Evolutionary conservation across 2,888 invertebrate species (phyloP).

Genomic region (Lamellibrachia satsuma): DNA sequence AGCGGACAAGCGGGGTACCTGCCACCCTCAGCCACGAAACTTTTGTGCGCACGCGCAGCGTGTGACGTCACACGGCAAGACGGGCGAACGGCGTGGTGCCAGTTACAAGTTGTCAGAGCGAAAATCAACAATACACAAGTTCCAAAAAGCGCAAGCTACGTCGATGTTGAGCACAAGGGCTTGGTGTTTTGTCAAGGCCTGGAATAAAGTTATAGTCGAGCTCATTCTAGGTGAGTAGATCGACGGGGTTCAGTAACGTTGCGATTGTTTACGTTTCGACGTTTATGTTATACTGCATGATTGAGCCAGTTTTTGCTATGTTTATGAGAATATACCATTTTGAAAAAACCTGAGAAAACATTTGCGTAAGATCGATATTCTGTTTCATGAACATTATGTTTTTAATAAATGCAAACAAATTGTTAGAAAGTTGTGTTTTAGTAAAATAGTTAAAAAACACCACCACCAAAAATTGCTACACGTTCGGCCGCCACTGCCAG

Average conservation of each 20-base stretch:
- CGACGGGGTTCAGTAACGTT: not conserved
- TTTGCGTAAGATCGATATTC: not conserved
- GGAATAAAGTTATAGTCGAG: conserved; percentile 17
- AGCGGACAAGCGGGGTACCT: not conserved
- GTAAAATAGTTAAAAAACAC: too few species aligned
- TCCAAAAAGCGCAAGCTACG: conserved; percentile 4
- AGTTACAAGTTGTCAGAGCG: not conserved
- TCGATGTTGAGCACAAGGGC: conserved; percentile 17
- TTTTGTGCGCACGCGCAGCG: not conserved
- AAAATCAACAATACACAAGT: not conserved
- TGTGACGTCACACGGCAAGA: conserved; percentile 12
- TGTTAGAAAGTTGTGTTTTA: not conserved
- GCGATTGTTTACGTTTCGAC: not conserved
- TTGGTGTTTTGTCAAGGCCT: conserved; percentile 17
- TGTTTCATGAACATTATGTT: not conserved
- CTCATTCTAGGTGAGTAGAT: not conserved
- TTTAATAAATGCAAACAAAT: not conserved
- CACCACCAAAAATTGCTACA: too few species aligned
- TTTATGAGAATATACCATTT: not conserved
- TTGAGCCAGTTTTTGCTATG: not conserved
- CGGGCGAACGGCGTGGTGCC: not conserved
- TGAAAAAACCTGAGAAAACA: not conserved
- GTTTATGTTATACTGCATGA: not conserved
- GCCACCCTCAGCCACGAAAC: not conserved
- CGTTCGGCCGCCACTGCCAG: too few species aligned